Base-by-base conservation (phyloP, 2,888 invertebrate genomes). In the Fragum sueziense region DNA sequence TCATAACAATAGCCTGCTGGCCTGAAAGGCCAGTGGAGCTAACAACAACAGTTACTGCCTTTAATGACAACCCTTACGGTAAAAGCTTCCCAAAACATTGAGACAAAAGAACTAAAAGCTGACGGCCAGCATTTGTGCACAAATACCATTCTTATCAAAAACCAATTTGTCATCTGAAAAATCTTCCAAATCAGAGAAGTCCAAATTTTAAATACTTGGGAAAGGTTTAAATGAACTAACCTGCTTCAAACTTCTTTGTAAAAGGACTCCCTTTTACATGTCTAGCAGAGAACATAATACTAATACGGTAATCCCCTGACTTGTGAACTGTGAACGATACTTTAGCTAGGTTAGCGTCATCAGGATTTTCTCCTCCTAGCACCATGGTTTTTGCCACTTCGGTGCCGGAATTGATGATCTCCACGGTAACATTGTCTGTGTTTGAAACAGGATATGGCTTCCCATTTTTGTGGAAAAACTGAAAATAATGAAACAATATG, bases 301-400 rank as follows among this genome's bases (percentile, higher is more conserved):
- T 96, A 86, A 98, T 96, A 90, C 96, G 95, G 94, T 98, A 98
- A 88, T 96, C 96, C 41, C 98, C 98, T 27, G 98, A 97, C 87
- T 96, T 96, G 85, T 98, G 95, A 80, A 98, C 98, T 7, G 97
- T 97, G 94, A 98, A 98, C 92, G 97, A 97, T 73, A 97, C 97
- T 88, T 96, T 96, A 71, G 97, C 97, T 59, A 96, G 95, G 93
- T 98, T 97, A 74, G 97, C 97, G 91, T 96, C 96, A 89, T 96
- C 95, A 27, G 97, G 97, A 93, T 97, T 97, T 41, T 95, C 95
- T 11, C 97, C 96, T 61, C 97, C 98, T 90, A 97, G 94, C 94
- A 98, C 97, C 89, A 97, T 95, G 81, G 97, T 96, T 62, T 97
- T 96, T 17, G 97, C 96, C 86, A 97, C 95, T 95, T 96, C 94